Evolutionary conservation across 2,113 vertebrate species (phyloP), one percentile per base, ranked within the genome.

Genomic region (Cottus gobio): DNA sequence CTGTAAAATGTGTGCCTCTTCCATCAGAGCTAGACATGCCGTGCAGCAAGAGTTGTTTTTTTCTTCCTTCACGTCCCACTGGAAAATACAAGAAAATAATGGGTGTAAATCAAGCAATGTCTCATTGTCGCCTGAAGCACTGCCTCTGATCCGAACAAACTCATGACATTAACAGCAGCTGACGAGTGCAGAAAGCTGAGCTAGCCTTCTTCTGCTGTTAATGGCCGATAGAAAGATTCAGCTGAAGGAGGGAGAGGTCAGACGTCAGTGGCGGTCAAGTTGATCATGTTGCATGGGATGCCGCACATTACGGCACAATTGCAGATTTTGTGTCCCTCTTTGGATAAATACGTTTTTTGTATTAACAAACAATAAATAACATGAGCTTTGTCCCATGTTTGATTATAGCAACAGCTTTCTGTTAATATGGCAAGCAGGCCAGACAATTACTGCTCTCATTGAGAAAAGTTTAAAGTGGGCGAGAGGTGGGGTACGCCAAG

Each of bases 71-170:
- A 82, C 58, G 46, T 85, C 54, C 46, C 60, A 70, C 8, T 36
- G 28, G 75, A 85, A 85, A 83, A 81, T 13, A 48, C 34, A 81
- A 82, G 34, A 75, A 87, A 90, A 89, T 74, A 88, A 88, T 80
- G 75, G 67, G 58, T 82, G 74, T 48, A 86, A 70, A 87, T 85
- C 77, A 90, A 80, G 82, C 85, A 85, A 64, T 15, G 75, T 87
- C 92, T 92, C 83, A 75, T 71, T 86, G 91, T 89, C 80, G 90
- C 95, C 83, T 82, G 8, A 2, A 83, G 93, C 88, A 11, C 71
- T 84, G 64, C 80, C 89, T 77, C 82, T 77, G 52, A 83, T 87
- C 79, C 71, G 60, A 79, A 75, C 91, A 83, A 91, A 80, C 54
- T 28, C 12, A 4, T 76, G 92, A 95, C 75, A 37, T 77, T 93